Evolutionary conservation across 2,113 vertebrate species (phyloP), one percentile per base, ranked within the genome.

Genomic region (Egretta garzetta): DNA sequence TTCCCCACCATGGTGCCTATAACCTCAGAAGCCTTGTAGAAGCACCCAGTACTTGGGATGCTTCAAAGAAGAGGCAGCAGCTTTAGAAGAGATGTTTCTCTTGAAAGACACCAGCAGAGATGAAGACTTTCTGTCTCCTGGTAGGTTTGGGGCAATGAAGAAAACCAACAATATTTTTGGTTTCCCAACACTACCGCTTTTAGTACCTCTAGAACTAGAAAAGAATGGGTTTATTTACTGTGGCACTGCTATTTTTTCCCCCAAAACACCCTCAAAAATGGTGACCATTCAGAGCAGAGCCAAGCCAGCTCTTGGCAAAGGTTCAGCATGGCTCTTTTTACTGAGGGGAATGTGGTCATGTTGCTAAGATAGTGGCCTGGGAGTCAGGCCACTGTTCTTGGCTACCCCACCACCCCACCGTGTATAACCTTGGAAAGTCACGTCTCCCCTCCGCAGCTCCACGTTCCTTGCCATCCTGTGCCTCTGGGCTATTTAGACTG

Each of bases 391-490:
- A 81, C 83, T 80, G 39, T 89, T 79, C 89, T 91, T 85, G 73
- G 76, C 94, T 80, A 72, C n/a, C 41, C 52, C 12, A 4, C 16
- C 77, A 71, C 23, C 64, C 68, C 39, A 80, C 64, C 0, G 0
- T 74, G 49, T 89, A 96, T 89, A 96, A 91, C 86, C 86, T 75
- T 94, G 77, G 80, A 92, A 95, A 96, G 95, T 96, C 91, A 95
- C 35, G 12, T 95, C 93, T 94, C 39, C 39, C 49, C 60, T 89
- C 64, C 10, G 5, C 10, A 4, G 52, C 22, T 88, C 26, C 80
- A 72, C 19, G 9, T 85, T 90, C 84, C 66, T 92, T 84, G 66
- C 83, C 77, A 81, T 92, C 67, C 82, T 73, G 49, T 0, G 1
- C 72, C 63, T 93, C 88, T 58, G 84, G 64, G 76, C 76, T 81